Evolutionary conservation across 2,888 invertebrate species (phyloP).

Genomic region (Drosophila engyochracea): DNA sequence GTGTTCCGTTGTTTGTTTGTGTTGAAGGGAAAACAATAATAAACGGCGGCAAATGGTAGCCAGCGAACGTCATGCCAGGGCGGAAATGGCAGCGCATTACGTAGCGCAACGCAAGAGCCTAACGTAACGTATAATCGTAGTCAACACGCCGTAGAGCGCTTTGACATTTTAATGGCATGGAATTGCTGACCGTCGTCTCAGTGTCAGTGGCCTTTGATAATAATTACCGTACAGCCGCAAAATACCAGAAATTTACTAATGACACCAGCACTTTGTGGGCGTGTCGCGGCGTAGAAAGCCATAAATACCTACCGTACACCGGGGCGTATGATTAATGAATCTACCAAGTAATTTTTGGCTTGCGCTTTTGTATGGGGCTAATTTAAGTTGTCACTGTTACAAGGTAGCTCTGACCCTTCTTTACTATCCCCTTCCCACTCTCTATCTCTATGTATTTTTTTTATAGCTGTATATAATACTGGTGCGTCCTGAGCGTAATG

Average conservation of each 20-base stretch:
- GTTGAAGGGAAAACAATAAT: conserved; percentile 56
- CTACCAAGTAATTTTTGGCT: not conserved
- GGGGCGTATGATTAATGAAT: conserved; percentile 67
- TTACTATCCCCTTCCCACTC: not conserved
- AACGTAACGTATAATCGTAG: conserved; percentile 23
- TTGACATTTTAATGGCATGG: conserved; percentile 54
- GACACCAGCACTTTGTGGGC: conserved; percentile 19
- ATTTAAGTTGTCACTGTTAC: conserved; percentile 1
- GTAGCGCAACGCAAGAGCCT: conserved; percentile 39
- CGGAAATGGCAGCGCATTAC: conserved; percentile 56
- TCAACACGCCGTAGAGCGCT: conserved; percentile 17
- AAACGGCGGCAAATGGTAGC: conserved; percentile 57
- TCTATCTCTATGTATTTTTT: not conserved
- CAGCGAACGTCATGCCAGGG: conserved; percentile 66
- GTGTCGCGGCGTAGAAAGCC: conserved; percentile 22
- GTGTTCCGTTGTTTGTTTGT: conserved; percentile 54
- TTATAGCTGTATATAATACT: conserved; percentile 94
- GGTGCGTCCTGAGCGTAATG: conserved; percentile 94
- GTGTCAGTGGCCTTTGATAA: conserved; percentile 58
- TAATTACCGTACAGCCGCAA: conserved; percentile 50
- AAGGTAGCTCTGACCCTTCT: not conserved
- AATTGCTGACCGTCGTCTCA: conserved; percentile 15
- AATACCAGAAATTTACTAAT: conserved; percentile 56
- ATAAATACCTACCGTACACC: conserved; percentile 16
- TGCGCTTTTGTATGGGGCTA: not conserved